phyloP scores from a whole-genome alignment of 1,140 invertebrate genomes.

The Pseudomyrmex gracilis region DNA sequence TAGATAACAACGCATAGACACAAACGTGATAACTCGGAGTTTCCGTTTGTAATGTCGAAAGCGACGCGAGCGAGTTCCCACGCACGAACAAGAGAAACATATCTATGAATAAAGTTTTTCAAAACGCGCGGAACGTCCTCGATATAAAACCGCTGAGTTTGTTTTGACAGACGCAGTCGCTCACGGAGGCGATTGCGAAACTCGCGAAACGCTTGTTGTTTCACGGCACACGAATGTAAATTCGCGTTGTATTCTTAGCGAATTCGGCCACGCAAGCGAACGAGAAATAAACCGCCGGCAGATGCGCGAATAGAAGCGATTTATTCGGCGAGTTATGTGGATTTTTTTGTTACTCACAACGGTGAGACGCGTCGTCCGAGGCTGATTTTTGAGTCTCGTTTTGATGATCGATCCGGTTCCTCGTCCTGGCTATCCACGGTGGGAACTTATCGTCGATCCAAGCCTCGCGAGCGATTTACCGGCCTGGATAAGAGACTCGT shows the following conservation, averaged over 20 bases:
- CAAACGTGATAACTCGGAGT: too few species aligned
- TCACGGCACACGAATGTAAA: background rate
- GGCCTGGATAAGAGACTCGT: background rate
- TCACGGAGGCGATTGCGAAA: background rate
- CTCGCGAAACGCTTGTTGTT: background rate
- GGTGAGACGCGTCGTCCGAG: conserved; percentile 66
- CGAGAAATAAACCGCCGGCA: too few species aligned
- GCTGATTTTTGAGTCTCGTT: conserved; percentile 55
- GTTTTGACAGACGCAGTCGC: background rate
- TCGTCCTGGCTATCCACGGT: background rate
- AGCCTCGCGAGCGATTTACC: conserved; percentile 34
- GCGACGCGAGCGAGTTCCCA: background rate
- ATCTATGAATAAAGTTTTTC: background rate
- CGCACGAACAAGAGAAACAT: background rate
- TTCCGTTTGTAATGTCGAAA: too few species aligned
- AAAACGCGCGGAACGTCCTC: background rate
- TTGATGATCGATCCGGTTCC: conserved; percentile 24
- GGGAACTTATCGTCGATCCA: background rate
- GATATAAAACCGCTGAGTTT: background rate
- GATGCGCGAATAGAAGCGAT: too few species aligned
- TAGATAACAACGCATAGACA: too few species aligned
- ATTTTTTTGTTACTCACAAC: conserved; percentile 69
- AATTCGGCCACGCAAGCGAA: background rate
- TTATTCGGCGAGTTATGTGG: too few species aligned
- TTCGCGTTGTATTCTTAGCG: background rate